Base-by-base conservation (phyloP, 2,113 vertebrate genomes). In the Pteruthius melanotis region DNA sequence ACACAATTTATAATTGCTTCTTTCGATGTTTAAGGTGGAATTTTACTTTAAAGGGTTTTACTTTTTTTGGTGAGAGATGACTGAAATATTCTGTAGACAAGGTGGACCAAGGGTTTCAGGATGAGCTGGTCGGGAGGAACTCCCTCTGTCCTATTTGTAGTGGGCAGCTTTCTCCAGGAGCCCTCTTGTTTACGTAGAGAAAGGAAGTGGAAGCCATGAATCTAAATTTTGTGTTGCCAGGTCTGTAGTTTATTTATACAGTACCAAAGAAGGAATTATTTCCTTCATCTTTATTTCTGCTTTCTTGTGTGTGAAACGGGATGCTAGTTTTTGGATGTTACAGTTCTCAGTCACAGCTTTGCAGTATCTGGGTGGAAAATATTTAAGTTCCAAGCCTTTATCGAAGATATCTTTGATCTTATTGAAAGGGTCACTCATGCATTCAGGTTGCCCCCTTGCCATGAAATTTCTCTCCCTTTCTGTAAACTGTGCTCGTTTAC, bases 401-500 rank as follows among this genome's bases (percentile, higher is more conserved):
- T 44, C 1, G 14, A 42, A 42, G 40, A 1, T 88, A 83, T 61
- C 64, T 92, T 92, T 77, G 88, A 88, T 94, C 37, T 37, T 69
- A 20, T 26, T 35, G 52, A 68, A 22, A 86, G 82, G 56, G 54
- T 71, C 76, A 57, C 31, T 91, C 44, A 4, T 28, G 30, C 71
- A 24, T 88, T 90, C 85, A 33, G 53, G 12, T 42, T 69, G 39
- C 66, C 22, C 40, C 74, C 30, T 66, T 7, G 17, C 31, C 77
- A 52, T 82, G 78, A 59, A 78, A 60, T 84, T 59, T 95, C 64
- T 69, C 52, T 89, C 45, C 45, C 21, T 61, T 77, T 89, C 59
- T 80, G 76, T 84, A 94, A 95, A 92, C 57, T 78, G 37, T 90
- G 30, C 83, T 68, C 76, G 17, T 89, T 95, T 71, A 64, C 56